Base-by-base conservation (phyloP, 2,113 vertebrate species). In the Oxygymnocypris stewartii region DNA sequence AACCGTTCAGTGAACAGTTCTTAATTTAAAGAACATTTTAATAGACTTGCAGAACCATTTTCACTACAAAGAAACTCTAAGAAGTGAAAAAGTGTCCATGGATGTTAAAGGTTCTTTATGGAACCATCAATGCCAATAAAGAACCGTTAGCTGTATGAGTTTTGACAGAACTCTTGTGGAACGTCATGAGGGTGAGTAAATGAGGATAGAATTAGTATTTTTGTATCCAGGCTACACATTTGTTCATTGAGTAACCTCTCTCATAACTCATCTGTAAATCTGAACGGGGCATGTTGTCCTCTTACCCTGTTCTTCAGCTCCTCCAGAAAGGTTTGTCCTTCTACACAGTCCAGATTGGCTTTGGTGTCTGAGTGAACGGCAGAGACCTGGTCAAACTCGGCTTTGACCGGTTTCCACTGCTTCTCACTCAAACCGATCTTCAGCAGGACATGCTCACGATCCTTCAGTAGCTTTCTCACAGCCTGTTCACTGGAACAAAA, bases 221-320 rank as follows among this genome's bases (percentile, higher is more conserved):
- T 69, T 37, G 31, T 2, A 35, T 35, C 65, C 3, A 6, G 13
- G 16, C 18, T 42, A 23, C 51, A 54, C 16, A 18, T 23, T 73
- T 73, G 69, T 12, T 74, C 37, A 44, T 20, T 40, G 8, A 18
- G 6, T 71, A 37, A 40, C 3, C 35, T 40, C 5, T 16, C 35
- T 40, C 18, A 73, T 75, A 12, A 47, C 75, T 78, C 42, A 28
- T 77, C 40, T 31, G 49, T 47, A 44, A 6, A 71, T 57, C 1
- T 42, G 16, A 44, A 59, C 11, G 49, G 35, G 47, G 35, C 49
- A 87, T 2, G 90, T 31, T 80, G 82, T 87, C 37, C 54, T 83
- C 92, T 91, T 88, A 95, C 94, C 93, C 89, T 91, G 85, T 90
- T 88, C 71, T 77, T 91, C 80, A 91, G 87, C 67, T 94, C 93